A percentile compares a stretch with the other conserved stretches of the same genome.
phyloP scores from a whole-genome alignment of 2,888 invertebrate genomes.

The Zootermopsis nevadensis region DNA sequence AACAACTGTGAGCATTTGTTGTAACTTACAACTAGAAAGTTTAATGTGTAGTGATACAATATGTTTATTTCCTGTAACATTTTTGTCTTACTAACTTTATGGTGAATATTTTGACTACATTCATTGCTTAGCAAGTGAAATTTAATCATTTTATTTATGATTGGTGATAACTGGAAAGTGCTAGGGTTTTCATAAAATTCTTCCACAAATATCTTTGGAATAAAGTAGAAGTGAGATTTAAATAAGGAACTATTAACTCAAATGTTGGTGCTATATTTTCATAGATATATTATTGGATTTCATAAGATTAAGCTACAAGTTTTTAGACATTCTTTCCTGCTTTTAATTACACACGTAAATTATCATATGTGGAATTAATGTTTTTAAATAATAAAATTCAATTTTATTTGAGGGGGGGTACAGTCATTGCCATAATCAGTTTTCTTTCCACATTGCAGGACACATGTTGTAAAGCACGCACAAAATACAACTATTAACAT shows the following conservation, averaged over 20 bases:
- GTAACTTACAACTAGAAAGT: neutral
- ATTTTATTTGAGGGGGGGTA: neutral
- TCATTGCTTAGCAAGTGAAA: neutral
- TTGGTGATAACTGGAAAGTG: neutral
- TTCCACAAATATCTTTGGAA: slow-evolving; percentile 23
- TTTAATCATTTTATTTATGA: neutral
- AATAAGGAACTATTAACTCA: slow-evolving; percentile 30
- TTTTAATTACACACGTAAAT: neutral
- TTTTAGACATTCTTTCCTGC: slow-evolving; percentile 27
- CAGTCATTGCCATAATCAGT: neutral
- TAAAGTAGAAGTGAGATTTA: neutral
- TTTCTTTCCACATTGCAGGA: neutral
- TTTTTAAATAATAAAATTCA: neutral
- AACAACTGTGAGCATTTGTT: neutral
- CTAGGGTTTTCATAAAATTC: slow-evolving; percentile 11
- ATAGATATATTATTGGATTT: slow-evolving; percentile 41
- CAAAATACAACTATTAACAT: neutral
- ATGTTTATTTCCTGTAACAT: neutral
- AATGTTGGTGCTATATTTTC: slow-evolving; percentile 47
- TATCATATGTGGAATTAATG: neutral
- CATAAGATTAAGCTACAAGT: slow-evolving; percentile 14
- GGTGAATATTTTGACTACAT: neutral
- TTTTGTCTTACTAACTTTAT: neutral
- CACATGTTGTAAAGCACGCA: neutral
- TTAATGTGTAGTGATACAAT: neutral